Evolutionary conservation across 2,888 invertebrate species (phyloP).

Genomic region (Zygogramma bicolorata): DNA sequence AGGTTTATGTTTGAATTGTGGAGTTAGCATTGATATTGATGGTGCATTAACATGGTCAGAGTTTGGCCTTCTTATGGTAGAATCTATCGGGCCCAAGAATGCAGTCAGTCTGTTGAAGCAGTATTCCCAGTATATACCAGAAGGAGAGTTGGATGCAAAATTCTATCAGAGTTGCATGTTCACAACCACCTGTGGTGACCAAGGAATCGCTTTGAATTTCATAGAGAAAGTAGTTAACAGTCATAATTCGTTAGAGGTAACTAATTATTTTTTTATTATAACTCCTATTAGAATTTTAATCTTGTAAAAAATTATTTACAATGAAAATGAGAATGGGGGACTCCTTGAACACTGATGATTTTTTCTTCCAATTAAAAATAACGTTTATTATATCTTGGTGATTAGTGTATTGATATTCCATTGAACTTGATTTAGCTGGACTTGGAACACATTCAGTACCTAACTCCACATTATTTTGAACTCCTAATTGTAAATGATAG

Average conservation of each 20-base stretch:
- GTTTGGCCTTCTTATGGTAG: conserved; percentile 72
- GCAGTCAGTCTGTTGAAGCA: conserved; percentile 72
- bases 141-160: conserved; percentile 72
- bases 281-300: too few species aligned
- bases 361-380: too few species aligned
- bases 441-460: too few species aligned
- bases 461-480: too few species aligned
- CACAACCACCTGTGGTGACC: conserved; percentile 32
- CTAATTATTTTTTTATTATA: too few species aligned
- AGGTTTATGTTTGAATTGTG: conserved; percentile 75
- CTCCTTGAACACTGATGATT: too few species aligned
- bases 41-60: conserved; percentile 73
- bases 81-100: conserved; percentile 72
- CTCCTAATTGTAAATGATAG: too few species aligned
- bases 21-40: conserved; percentile 67
- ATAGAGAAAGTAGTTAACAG: conserved; percentile 29
- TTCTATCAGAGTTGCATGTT: conserved; percentile 73
- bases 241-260: conserved; percentile 35
- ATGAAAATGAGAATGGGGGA: too few species aligned
- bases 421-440: too few species aligned
- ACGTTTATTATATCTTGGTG: too few species aligned
- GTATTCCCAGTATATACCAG: conserved; percentile 70
- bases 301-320: too few species aligned
- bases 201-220: conserved; percentile 34
- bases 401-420: too few species aligned